Evolutionary conservation across 1,140 invertebrate genomes (phyloP).

Genomic region (Aphaenogaster floridana): DNA sequence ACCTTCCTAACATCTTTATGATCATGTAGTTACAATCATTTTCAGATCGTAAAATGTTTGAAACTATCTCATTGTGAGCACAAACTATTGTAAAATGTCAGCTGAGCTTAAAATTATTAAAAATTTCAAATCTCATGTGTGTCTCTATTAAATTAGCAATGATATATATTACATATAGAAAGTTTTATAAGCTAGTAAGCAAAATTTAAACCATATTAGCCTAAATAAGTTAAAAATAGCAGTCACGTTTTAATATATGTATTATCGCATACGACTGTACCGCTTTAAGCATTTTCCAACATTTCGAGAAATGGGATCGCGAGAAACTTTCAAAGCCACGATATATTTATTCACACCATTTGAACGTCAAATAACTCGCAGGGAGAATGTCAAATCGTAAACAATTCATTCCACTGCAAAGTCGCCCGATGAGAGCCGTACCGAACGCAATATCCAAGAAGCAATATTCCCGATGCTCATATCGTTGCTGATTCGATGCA

Average conservation of each 20-base stretch:
- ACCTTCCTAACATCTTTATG: not conserved
- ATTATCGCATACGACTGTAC: not conserved
- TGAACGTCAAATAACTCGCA: conserved; percentile 25
- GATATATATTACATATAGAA: not conserved
- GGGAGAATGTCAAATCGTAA: conserved; percentile 4
- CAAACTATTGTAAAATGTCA: not conserved
- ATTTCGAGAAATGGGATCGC: not conserved
- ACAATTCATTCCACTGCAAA: conserved; percentile 20
- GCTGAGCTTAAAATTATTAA: not conserved
- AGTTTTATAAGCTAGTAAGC: not conserved
- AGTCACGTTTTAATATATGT: not conserved
- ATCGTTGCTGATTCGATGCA: conserved; percentile 37
- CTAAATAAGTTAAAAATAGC: not conserved
- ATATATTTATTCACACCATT: not conserved
- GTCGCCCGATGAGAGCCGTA: not conserved
- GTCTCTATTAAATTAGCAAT: not conserved
- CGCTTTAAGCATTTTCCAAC: not conserved
- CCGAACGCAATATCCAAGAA: conserved; percentile 35
- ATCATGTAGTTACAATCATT: not conserved
- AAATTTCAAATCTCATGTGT: not conserved
- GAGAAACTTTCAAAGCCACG: not conserved
- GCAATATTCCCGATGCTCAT: conserved; percentile 49
- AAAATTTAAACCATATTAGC: not conserved
- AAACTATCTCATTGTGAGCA: not conserved
- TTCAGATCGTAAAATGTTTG: not conserved